phyloP scores from a whole-genome alignment of 2,888 invertebrate genomes.

The Panopea generosa region DNA sequence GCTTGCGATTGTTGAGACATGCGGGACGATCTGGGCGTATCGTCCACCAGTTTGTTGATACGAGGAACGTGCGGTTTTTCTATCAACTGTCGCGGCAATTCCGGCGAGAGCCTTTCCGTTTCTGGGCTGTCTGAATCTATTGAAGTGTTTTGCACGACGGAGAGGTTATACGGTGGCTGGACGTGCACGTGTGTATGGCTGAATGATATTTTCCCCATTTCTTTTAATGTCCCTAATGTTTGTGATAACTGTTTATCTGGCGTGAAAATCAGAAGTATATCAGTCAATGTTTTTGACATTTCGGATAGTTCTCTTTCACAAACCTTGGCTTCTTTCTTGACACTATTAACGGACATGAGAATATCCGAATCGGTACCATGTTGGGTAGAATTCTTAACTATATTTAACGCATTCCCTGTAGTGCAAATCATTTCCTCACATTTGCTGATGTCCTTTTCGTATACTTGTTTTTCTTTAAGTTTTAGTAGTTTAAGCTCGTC shows the following conservation, averaged over 20 bases:
- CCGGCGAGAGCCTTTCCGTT: slow-evolving; percentile 41
- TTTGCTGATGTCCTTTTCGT: slow-evolving; percentile 61
- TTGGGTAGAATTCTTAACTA: slow-evolving; percentile 62
- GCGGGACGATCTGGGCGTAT: slow-evolving; percentile 59
- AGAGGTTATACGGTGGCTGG: slow-evolving; percentile 64
- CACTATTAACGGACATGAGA: slow-evolving; percentile 62
- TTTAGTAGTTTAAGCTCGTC: slow-evolving; percentile 61
- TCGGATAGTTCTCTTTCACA: slow-evolving; percentile 60
- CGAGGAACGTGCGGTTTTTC: slow-evolving; percentile 10
- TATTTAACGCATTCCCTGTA: slow-evolving; percentile 62
- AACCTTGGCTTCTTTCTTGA: slow-evolving; percentile 60
- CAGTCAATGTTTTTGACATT: slow-evolving; percentile 53
- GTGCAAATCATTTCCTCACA: slow-evolving; percentile 68
- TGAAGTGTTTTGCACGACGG: slow-evolving; percentile 23
- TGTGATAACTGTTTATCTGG: slow-evolving; percentile 58
- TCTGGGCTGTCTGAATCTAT: slow-evolving; percentile 43
- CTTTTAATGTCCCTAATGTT: slow-evolving; percentile 52
- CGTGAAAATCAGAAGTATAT: slow-evolving; percentile 63
- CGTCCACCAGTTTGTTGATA: slow-evolving; percentile 33
- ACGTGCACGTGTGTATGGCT: slow-evolving; percentile 64
- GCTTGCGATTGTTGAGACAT: slow-evolving; percentile 50
- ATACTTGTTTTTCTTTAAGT: slow-evolving; percentile 50
- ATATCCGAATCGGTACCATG: slow-evolving; percentile 68
- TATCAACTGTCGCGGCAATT: slow-evolving; percentile 16
- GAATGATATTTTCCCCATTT: slow-evolving; percentile 60